Base-by-base conservation (phyloP, 2,797 vertebrate species). In the Aldrovandia affinis region DNA sequence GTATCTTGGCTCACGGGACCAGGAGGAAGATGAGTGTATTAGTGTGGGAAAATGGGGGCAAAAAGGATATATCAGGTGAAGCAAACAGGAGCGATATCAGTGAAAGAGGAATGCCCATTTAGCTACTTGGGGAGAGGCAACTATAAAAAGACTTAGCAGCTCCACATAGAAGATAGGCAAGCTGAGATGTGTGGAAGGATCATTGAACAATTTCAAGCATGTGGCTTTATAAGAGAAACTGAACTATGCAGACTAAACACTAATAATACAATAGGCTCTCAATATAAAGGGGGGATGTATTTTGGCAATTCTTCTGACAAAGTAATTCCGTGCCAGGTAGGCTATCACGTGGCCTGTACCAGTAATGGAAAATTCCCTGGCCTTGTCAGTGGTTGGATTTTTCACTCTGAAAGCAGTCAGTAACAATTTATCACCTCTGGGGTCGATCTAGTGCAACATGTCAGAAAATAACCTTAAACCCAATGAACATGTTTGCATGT, bases 61-160 rank as follows among this genome's bases (percentile, higher is more conserved):
- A n/a, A 22, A 9, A 22, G 68, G 68, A 18, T 5, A 22, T 7
- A 39, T 42, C 8, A 15, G 68, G 36, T 42, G 20, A 42, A 39
- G 36, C 15, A 42, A 73, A 73, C 33, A 65, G 36, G 5, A 33
- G 33, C 33, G 33, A 70, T 30, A 28, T 28, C n/a, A 33, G 33
- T 70, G 68, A 6, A 18, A 42, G 36, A 22, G 68, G 20, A 39
- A 42, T 42, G 36, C 36, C 36, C 36, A 39, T 73, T 73, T 22
- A 22, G 36, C 28, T 33, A 15, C 65, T 70, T 15, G 3, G 30
- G 65, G 28, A 68, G 30, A 68, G 15, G 63, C 30, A 30, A 68
- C 63, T 63, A 28, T 63, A 63, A 68, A 68, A 30, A 68, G 63
- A 68, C 63, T 68, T 68, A 12, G 63, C 63, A 15, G 68, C 33